phyloP scores from a whole-genome alignment of 2,113 vertebrate species.

The Eulemur macaco region DNA sequence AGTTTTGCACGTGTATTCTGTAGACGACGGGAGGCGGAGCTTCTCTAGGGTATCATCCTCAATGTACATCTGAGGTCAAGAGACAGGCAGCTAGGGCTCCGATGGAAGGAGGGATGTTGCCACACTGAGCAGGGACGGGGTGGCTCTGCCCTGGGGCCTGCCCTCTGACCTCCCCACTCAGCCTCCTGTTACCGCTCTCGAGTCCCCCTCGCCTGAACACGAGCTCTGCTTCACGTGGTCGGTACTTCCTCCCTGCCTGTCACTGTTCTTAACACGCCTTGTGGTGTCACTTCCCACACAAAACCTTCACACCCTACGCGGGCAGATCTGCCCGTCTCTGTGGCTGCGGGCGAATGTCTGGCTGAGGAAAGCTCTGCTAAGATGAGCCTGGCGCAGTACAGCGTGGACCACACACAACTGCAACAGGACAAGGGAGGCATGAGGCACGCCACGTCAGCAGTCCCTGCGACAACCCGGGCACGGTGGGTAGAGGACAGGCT shows the following conservation, averaged over 20 bases:
- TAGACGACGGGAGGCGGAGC: not conserved
- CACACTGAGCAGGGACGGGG: not conserved
- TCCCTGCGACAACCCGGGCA: not conserved
- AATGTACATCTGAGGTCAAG: not conserved
- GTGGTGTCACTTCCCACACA: not conserved
- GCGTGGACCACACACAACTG: not conserved
- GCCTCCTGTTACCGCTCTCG: not conserved
- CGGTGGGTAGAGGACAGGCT: fast-evolving
- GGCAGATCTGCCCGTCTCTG: not conserved
- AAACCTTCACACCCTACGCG: too few relatives aligned
- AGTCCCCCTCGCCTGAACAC: not conserved
- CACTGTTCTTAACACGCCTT: not conserved
- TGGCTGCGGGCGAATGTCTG: not conserved
- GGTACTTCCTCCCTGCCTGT: not conserved
- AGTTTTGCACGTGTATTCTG: not conserved
- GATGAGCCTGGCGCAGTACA: fast-evolving
- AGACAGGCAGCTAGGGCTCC: not conserved
- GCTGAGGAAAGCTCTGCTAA: not conserved
- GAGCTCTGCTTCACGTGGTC: fast-evolving
- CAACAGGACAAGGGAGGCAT: not conserved
- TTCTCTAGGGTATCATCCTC: not conserved
- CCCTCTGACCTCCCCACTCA: not conserved
- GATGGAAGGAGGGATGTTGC: fast-evolving
- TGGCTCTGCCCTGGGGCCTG: not conserved
- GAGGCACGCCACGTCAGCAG: fast-evolving